A percentile compares a stretch with the other conserved stretches of the same genome.
Evolutionary conservation across 2,888 invertebrate species (phyloP).

Genomic region (Bedellia somnulentella): DNA sequence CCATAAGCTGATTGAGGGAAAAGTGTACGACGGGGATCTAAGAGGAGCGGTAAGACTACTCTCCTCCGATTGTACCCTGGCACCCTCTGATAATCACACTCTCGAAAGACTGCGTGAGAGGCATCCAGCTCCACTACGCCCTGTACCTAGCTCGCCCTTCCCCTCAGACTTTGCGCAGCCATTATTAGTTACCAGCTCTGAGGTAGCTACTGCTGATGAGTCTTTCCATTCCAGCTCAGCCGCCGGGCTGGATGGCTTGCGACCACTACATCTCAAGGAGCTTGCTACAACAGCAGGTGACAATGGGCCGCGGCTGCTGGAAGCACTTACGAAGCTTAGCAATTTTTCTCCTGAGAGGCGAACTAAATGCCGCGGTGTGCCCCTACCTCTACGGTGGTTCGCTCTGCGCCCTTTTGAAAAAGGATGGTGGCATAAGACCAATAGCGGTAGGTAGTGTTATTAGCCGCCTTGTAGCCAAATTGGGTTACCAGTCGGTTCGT

Average conservation of each 20-base stretch:
- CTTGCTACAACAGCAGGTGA: not conserved
- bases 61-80: conserved; percentile 6
- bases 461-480: not conserved
- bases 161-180: not conserved
- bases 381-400: not conserved
- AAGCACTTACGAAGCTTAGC: not conserved
- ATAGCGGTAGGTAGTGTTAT: not conserved
- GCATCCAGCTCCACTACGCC: conserved; percentile 7
- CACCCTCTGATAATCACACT: conserved; percentile 3
- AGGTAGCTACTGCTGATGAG: conserved; percentile 2
- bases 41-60: conserved; percentile 8
- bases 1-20: conserved; percentile 3
- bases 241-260: conserved; percentile 7
- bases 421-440: conserved; percentile 1
- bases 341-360: not conserved
- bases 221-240: conserved; percentile 8
- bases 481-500: not conserved
- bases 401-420: not conserved
- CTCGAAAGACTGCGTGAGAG: conserved; percentile 1
- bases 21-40: conserved; percentile 7
- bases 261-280: conserved; percentile 7
- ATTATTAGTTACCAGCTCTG: not conserved
- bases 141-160: not conserved
- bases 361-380: not conserved
- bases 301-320: not conserved